Conservation (phyloP, 2,113 vertebrate genomes). For the Atlantisia rogersi region DNA sequence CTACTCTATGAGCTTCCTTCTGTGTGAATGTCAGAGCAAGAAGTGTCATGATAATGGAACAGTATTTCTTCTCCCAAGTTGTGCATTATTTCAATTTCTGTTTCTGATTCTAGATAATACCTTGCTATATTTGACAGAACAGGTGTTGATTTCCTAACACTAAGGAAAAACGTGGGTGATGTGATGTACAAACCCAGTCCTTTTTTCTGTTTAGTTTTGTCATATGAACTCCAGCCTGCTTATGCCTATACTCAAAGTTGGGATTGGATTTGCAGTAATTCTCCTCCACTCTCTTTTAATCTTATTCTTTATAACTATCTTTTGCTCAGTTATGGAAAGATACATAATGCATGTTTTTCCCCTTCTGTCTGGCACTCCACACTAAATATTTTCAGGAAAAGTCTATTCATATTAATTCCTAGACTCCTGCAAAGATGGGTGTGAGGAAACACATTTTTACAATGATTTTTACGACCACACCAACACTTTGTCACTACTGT, state of each 20-base stretch:
- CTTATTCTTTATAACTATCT: not conserved
- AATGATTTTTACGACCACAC: not conserved
- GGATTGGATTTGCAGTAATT: not conserved
- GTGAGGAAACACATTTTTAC: not conserved
- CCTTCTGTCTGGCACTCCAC: not conserved
- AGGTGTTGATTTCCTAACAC: not conserved
- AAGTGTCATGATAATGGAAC: not conserved
- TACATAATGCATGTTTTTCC: not conserved
- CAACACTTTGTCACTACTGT: not conserved
- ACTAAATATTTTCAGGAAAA: not conserved
- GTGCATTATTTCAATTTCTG: not conserved
- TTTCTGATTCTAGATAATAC: not conserved
- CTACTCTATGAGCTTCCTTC: not conserved
- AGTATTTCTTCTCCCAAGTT: not conserved
- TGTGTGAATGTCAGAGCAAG: not conserved
- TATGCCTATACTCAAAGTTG: not conserved
- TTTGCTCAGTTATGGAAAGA: not conserved
- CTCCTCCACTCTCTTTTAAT: not conserved
- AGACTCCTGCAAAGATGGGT: not conserved
- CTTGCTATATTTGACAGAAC: not conserved
- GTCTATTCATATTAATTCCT: not conserved
- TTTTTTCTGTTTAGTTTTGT: not conserved
- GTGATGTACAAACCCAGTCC: not conserved
- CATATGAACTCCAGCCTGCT: not conserved
- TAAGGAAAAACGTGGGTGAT: not conserved